Evolutionary conservation across 2,113 vertebrate genomes (phyloP), one percentile per base, ranked within the genome.

Genomic region (Accipiter cooperii): DNA sequence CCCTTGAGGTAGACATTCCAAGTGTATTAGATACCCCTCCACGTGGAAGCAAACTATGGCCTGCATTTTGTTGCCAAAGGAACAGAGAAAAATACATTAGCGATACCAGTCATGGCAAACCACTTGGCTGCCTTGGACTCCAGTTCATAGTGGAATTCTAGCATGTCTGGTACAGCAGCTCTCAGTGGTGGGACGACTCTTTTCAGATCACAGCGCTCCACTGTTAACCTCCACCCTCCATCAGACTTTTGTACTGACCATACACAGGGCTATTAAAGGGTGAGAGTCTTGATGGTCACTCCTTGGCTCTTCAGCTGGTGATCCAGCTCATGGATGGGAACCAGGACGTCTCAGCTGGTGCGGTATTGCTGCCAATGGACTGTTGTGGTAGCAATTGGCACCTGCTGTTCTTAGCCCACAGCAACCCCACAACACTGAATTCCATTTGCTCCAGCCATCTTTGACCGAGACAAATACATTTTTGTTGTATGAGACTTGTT

Each of bases 81-180:
- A 54, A 54, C 22, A 10, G 24, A 44, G 22, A 29, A 80, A 80
- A 65, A 65, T 28, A 8, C 11, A 34, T 52, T 64, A 34, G 8
- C 1, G 0, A 20, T 64, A 40, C 20, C 36, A 42, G 1, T 28
- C 2, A 3, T 9, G 13, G 47, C 22, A 64, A 42, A 52, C 36
- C 26, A 65, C 47, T 65, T 54, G 38, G 8, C 24, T 80, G 24
- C 61, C 49, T 16, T 34, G 8, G 60, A 65, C 17, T 65, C 36
- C 36, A 54, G 47, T 34, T 54, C 25, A 42, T 22, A 65, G 4
- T 29, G 38, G 22, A 80, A 49, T 42, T 54, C 31, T 44, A 28
- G 5, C 25, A 42, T 8, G 31, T 29, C 38, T 3, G 4, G 15
- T 31, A 57, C 26, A 57, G 40, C 64, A 47, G 26, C 20, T 31